Percentiles rank a stretch among this genome's conserved stretches.
Evolutionary conservation across 1,140 invertebrate species (phyloP).

Genomic region (Papilio helenus): DNA sequence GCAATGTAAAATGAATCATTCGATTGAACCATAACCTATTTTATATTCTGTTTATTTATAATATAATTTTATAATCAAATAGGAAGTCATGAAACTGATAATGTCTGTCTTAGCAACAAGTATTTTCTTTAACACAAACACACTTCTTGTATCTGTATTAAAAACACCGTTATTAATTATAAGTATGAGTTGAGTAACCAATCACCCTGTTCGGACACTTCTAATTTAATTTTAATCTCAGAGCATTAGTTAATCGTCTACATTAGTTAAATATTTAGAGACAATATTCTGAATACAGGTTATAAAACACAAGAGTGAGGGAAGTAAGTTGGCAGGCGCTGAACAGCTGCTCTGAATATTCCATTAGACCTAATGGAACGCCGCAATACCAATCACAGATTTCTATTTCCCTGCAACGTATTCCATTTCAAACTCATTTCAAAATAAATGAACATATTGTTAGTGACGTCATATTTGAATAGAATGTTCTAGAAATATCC

Average conservation of each 20-base stretch:
- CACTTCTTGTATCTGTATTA: neutral
- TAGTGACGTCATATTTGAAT: slow-evolving; percentile 4
- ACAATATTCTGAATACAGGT: neutral
- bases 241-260: neutral
- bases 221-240: neutral
- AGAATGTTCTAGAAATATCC: neutral
- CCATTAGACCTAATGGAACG: slow-evolving; percentile 36
- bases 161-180: too few species aligned
- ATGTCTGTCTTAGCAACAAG: neutral
- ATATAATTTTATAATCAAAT: neutral
- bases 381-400: slow-evolving; percentile 37
- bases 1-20: slow-evolving; percentile 11
- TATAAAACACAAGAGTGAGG: slow-evolving; percentile 13
- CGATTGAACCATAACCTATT: neutral
- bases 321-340: neutral
- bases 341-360: slow-evolving; percentile 33
- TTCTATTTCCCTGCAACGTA: slow-evolving; percentile 36
- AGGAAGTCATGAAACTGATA: neutral
- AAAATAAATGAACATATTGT: slow-evolving; percentile 28
- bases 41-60: neutral
- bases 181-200: too few species aligned
- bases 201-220: too few species aligned
- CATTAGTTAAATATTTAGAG: neutral
- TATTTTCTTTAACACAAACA: neutral
- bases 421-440: slow-evolving; percentile 27